Evolutionary conservation across 2,888 invertebrate genomes (phyloP).

Genomic region (Cheilosia impressa): DNA sequence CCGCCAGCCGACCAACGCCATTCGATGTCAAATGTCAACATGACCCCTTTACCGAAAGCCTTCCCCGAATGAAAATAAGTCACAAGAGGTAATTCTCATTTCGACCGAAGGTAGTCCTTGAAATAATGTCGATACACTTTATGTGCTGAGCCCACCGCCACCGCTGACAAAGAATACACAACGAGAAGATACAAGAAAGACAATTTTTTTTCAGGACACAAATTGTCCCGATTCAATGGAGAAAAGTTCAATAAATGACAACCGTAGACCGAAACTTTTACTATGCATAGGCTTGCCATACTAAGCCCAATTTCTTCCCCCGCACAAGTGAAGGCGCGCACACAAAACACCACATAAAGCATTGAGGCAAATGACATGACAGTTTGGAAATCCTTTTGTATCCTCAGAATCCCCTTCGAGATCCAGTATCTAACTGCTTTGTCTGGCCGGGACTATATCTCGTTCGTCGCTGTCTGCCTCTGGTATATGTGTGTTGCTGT

Average conservation of each 20-base stretch:
- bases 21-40: no score
- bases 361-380: slow-evolving; percentile 65
- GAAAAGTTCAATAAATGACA: slow-evolving; percentile 51
- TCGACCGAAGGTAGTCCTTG: background rate
- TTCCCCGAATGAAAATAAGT: no score
- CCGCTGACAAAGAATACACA: background rate
- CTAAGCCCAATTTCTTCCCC: background rate
- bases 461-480: slow-evolving; percentile 47
- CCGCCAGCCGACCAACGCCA: no score
- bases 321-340: background rate
- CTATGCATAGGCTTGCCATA: slow-evolving; percentile 4
- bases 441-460: slow-evolving; percentile 31
- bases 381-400: slow-evolving; percentile 68
- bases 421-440: slow-evolving; percentile 54
- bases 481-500: background rate
- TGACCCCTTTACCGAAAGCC: no score
- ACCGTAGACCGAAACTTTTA: slow-evolving; percentile 29
- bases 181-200: slow-evolving; percentile 2
- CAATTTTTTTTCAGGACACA: slow-evolving; percentile 22
- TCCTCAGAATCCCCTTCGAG: slow-evolving; percentile 49
- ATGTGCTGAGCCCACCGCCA: background rate
- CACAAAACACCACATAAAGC: slow-evolving; percentile 53
- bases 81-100: background rate
- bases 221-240: slow-evolving; percentile 43
- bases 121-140: slow-evolving; percentile 35